Base-by-base conservation (phyloP, 2,888 invertebrate genomes). In the Heliconius aoede region DNA sequence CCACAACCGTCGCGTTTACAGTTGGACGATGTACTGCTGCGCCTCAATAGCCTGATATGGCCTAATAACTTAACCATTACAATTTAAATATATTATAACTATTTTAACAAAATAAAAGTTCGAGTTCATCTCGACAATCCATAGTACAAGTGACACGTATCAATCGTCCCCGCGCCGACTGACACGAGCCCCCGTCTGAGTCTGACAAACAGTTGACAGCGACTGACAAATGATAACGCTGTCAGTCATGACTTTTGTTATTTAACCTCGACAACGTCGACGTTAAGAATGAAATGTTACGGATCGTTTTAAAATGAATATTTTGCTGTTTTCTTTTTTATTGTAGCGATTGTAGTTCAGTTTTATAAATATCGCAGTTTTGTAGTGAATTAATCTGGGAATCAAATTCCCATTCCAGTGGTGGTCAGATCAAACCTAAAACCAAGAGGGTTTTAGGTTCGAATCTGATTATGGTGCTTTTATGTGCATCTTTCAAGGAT, bases 181-280 rank as follows among this genome's bases (percentile, higher is more conserved):
- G 92, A 90, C 91, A 91, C 91, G 91, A 90, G 90, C 90, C 88
- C 86, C n/a, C n/a, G 55, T n/a, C 55, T 55, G 55, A 21, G 65
- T 61, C 60, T 72, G 85, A 84, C 85, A 87, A 90, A 91, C 91
- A 88, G 85, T 84, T 88, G 91, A 91, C 90, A 92, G 75, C 82
- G 81, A 83, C 78, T 86, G 91, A 90, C 90, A 91, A 91, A 90
- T 88, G 89, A 79, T 82, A 84, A 82, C 84, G 86, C 72, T 84
- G 88, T 89, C 90, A 86, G 87, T 90, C 90, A 89, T 88, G 86
- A 87, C 90, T 82, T 88, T 72, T 89, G 88, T 89, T 89, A 89
- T 90, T 90, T 89, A 88, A 86, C 87, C 72, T 72, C 72, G 60
- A 72, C 36, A 58, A 36, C 65, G 65, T 28, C 61, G 30, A 72